Evolutionary conservation across 2,113 vertebrate genomes (phyloP), one percentile per base, ranked within the genome.

Genomic region (Cavia aperea): DNA sequence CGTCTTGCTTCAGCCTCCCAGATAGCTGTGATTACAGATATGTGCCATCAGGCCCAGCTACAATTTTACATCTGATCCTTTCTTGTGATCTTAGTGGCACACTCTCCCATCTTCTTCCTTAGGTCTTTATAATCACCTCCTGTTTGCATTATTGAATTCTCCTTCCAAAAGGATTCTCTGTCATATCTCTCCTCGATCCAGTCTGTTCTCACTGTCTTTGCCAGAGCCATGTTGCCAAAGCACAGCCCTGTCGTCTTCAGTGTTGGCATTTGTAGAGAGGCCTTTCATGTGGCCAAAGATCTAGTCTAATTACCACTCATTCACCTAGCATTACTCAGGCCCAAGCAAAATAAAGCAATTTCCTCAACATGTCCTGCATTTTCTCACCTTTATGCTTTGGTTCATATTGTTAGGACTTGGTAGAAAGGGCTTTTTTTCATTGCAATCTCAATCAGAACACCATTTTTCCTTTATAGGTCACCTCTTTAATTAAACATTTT

Each of bases 331-430:
- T 49, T 63, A 66, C 12, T 8, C 5, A 81, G 26, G 4, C n/a
- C 60, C 24, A 88, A 46, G 24, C 58, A 94, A 93, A 82, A 43
- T 24, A 43, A 94, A 89, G 29, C 84, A n/a, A 21, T 86, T 43
- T 39, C 70, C 70, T 84, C 66, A 85, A 46, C 33, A 79, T 46
- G 29, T 12, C 14, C 39, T 88, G 18, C 12, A 84, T 90, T 86
- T 91, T 87, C 86, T 90, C 49, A 89, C 49, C 43, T 73, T 84
- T 81, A 73, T 90, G 33, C 13, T 94, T 79, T 73, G n/a, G 63
- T 79, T 79, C 29, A 46, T 36, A 5, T 86, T 86, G 36, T 68
- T 86, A 91, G 51, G 36, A 75, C 39, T 83, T 75, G 23, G 36
- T 54, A 63, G 54, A 93, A 93, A 85, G 72, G 79, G 82, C 63